These are phyloP conservation scores for Ophion costatus DNA, from an alignment of 2,888 invertebrate species.

Conservation along the genomic window DNA sequence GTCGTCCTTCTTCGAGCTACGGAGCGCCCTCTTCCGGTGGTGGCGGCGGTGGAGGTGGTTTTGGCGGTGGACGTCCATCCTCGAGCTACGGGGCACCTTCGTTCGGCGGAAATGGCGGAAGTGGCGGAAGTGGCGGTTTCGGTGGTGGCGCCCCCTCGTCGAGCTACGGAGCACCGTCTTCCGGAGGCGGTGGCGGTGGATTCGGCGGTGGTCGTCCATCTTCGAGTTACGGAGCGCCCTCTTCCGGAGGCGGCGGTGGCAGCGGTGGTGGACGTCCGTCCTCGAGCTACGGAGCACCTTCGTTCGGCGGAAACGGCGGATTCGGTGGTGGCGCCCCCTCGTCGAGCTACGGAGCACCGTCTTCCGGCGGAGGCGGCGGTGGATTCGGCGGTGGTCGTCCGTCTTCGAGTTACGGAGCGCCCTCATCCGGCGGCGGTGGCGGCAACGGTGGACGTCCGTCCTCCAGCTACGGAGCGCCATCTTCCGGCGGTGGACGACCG, in stretches of 20 bases:
- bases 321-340: conserved; percentile 71
- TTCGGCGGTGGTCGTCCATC: conserved; percentile 64
- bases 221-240: conserved; percentile 73
- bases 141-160: conserved; percentile 44
- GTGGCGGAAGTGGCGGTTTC: conserved; percentile 64
- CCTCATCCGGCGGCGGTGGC: conserved; percentile 65
- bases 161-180: conserved; percentile 34
- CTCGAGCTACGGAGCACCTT: conserved; percentile 71
- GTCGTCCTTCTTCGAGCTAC: conserved; percentile 75
- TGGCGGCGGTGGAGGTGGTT: conserved; percentile 49
- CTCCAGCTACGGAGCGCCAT: conserved; percentile 72
- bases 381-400: conserved; percentile 77
- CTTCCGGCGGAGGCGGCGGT: conserved; percentile 69
- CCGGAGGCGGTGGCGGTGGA: conserved; percentile 37
- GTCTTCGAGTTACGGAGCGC: conserved; percentile 73
- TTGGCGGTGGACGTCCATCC: conserved; percentile 77
- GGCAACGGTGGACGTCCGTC: conserved; percentile 73
- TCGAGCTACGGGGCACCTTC: conserved; percentile 81
- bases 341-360: conserved; percentile 76
- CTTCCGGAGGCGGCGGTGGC: conserved; percentile 61
- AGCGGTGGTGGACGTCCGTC: conserved; percentile 73
- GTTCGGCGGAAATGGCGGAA: conserved; percentile 57
- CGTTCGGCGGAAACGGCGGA: conserved; percentile 42
- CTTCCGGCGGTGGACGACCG: conserved; percentile 51
- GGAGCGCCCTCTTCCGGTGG: conserved; percentile 78